phyloP scores from a whole-genome alignment of 2,797 vertebrate species.

The Chaunax sp. region DNA sequence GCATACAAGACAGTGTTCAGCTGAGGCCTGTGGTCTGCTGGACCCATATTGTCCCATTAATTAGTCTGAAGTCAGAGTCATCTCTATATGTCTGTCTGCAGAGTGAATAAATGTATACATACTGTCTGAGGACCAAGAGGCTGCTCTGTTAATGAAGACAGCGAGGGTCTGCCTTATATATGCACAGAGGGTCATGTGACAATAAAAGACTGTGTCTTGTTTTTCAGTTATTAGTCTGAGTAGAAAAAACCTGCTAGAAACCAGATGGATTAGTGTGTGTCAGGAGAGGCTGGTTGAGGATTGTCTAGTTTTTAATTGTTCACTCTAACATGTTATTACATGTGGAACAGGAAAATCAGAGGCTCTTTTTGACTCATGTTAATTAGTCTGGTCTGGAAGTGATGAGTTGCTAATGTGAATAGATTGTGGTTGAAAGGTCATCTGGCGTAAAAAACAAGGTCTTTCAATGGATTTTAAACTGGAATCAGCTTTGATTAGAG shows the following conservation, averaged over 20 bases:
- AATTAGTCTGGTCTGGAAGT: too few relatives aligned
- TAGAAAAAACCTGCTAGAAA: too few relatives aligned
- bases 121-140: slow-evolving; percentile 51
- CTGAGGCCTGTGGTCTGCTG: slow-evolving; percentile 49
- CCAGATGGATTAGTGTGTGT: too few relatives aligned
- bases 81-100: slow-evolving; percentile 50
- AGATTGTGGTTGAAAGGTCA: too few relatives aligned
- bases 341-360: too few relatives aligned
- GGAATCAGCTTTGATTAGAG: too few relatives aligned
- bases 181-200: slow-evolving; percentile 17
- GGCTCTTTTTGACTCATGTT: too few relatives aligned
- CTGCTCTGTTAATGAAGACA: slow-evolving; percentile 66
- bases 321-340: slow-evolving; percentile 26
- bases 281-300: neutral
- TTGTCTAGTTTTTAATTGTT: slow-evolving; percentile 33
- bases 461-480: too few relatives aligned
- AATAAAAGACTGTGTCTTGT: slow-evolving; percentile 51
- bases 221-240: slow-evolving; percentile 63
- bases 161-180: slow-evolving; percentile 50
- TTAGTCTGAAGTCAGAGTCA: slow-evolving; percentile 69
- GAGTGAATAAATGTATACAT: slow-evolving; percentile 67
- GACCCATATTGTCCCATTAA: slow-evolving; percentile 61
- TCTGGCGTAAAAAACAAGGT: too few relatives aligned
- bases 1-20: slow-evolving; percentile 62
- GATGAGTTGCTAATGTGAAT: too few relatives aligned